Evolutionary conservation across 1,140 invertebrate species (phyloP).

Genomic region (Drosophila dunni): DNA sequence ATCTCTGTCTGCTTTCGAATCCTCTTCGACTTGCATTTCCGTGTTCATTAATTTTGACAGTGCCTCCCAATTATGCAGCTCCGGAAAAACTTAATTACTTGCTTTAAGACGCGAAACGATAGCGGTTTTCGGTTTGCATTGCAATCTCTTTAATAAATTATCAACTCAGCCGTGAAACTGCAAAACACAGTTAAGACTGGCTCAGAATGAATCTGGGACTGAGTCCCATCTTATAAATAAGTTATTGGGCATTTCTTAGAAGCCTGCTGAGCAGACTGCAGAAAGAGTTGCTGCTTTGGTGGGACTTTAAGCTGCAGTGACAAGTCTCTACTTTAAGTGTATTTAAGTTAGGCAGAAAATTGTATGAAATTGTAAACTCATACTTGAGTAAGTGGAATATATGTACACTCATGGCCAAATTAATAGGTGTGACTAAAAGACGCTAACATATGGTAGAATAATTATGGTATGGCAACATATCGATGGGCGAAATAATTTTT

Average conservation of each 20-base stretch:
- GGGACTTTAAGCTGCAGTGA: too few species aligned
- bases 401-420: too few species aligned
- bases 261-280: neutral
- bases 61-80: conserved; percentile 13
- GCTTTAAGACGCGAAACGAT: neutral
- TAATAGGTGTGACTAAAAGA: too few species aligned
- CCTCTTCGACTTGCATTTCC: conserved; percentile 1
- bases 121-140: conserved; percentile 1
- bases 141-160: conserved; percentile 4
- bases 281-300: neutral
- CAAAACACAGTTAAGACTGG: neutral
- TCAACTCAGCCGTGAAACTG: neutral
- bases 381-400: too few species aligned
- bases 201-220: neutral
- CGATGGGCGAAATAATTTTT: too few species aligned
- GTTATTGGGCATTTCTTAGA: neutral
- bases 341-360: too few species aligned
- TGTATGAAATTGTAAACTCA: too few species aligned
- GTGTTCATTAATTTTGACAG: conserved; percentile 18
- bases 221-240: neutral
- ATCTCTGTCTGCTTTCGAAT: neutral
- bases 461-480: too few species aligned
- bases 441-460: too few species aligned
- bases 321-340: too few species aligned
- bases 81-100: conserved; percentile 9